Evolutionary conservation across 1,140 invertebrate genomes (phyloP), one percentile per base, ranked within the genome.

Genomic region (Cherax destructor): DNA sequence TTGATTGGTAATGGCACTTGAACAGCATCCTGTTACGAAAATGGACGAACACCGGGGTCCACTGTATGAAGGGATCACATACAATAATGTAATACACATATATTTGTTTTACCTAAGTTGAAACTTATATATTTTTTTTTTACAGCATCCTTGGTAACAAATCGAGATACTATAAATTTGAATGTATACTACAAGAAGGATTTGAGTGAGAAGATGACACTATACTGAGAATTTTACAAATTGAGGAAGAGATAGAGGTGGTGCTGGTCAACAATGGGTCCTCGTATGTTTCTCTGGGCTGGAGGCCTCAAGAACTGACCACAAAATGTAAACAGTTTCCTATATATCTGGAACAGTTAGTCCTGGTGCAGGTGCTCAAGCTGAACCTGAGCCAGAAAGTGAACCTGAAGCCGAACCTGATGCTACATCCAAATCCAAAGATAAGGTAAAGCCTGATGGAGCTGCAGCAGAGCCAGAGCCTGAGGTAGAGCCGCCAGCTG

Each of bases 231-330:
- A 96, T 98, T 61, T 93, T 98, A 47, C 96, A 97, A 94, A 97
- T 97, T 50, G 95, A 96, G 18, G 96, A 96, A 50, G 98, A 99
- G 95, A 95, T 99, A 9, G 98, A 99, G 94, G 95, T 98, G 24
- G 96, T 98, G 1, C 95, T 98, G 93, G 96, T 97, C 47, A 97
- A 97, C 7, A 98, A 98, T 93, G 96, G 97, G 1, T 97, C 97
- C 1, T 97, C 97, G 18, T 99, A 98, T 95, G 96, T 97, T n/a
- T 98, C 96, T 91, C 74, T 98, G 13, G 97, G 97, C 13, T 98
- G 97, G 97, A 95, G 97, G 92, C 97, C 98, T 0, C 95, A 95
- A 61, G 95, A 95, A 18, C 93, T 97, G 61, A 97, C 96, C 5
- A 95, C 96, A 24, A 95, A 95, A 18, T 98, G 97, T 93, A 96